Evolutionary conservation across 2,888 invertebrate species (phyloP), one percentile per base, ranked within the genome.

Genomic region (Gonocerus acuteangulatus): DNA sequence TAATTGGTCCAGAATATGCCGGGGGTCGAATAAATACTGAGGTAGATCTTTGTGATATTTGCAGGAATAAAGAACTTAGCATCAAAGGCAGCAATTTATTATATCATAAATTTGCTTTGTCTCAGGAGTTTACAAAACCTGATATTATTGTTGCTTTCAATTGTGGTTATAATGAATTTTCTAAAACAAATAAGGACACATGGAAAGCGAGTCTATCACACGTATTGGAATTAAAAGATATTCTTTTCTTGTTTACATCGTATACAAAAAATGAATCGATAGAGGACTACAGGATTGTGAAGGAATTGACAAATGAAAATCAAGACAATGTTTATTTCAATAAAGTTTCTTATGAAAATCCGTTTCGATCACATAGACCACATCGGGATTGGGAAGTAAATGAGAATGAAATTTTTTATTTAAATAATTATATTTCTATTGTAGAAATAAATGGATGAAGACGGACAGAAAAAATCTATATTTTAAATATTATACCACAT

Each of bases 171-270:
- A 54, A 39, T 42, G 54, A 54, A 54, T 11, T 22, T 16, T 21
- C n/a, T 21, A 16, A 23, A 2, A 15, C 42, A 11, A n/a, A 15
- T 7, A 6, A 23, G 11, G 22, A 42, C 42, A n/a, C 54, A 3
- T 54, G 54, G 54, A 3, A 1, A 2, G 39, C 4, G 4, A 39
- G 9, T 9, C 4, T 39, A n/a, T n/a, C n/a, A 15, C 4, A 58
- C 56, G 65, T 74, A 19, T 23, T 71, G 18, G 54, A 69, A 22
- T 57, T 67, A 60, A 21, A 51, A 7, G 60, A 65, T 3, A 65
- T 69, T 22, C 70, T 71, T 18, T 61, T 73, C 32, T 62, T 72
- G 39, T 66, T 73, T 32, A 74, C 73, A 21, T 72, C 73, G 2
- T 73, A 72, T 65, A 73, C 71, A 7, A 58, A 61, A 22, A 65